phyloP scores from a whole-genome alignment of 2,113 vertebrate species.

The Gulo gulo region DNA sequence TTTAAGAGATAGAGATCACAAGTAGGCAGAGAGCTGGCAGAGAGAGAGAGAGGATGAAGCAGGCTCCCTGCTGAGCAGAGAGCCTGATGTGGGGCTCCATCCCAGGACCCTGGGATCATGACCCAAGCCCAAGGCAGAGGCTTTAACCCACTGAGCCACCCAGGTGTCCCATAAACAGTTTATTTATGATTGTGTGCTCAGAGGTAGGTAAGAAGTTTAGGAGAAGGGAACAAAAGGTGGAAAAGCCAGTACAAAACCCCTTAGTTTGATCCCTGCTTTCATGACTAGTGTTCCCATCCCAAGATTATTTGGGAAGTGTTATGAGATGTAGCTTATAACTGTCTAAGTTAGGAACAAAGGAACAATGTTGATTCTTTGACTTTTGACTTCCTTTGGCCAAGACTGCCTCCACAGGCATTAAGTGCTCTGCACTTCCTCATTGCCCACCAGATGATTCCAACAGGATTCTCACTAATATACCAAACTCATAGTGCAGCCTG shows the following conservation, averaged over 20 bases:
- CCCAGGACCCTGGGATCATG: too few relatives aligned
- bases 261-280: not conserved
- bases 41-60: too few relatives aligned
- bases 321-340: not conserved
- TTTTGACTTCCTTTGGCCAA: not conserved
- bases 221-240: not conserved
- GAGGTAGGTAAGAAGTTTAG: not conserved
- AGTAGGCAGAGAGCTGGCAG: too few relatives aligned
- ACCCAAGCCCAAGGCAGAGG: too few relatives aligned
- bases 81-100: too few relatives aligned
- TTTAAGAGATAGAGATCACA: too few relatives aligned
- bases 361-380: not conserved
- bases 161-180: not conserved
- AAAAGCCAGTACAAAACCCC: not conserved
- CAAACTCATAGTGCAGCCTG: not conserved
- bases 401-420: not conserved
- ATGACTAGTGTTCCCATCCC: not conserved
- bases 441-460: not conserved
- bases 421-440: not conserved
- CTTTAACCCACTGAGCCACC: too few relatives aligned
- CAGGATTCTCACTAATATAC: not conserved
- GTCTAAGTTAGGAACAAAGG: not conserved
- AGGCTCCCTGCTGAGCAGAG: too few relatives aligned
- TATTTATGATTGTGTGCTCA: not conserved
- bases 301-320: not conserved